Base-by-base conservation (phyloP, 1,140 invertebrate species). In the Chelonus insularis region DNA sequence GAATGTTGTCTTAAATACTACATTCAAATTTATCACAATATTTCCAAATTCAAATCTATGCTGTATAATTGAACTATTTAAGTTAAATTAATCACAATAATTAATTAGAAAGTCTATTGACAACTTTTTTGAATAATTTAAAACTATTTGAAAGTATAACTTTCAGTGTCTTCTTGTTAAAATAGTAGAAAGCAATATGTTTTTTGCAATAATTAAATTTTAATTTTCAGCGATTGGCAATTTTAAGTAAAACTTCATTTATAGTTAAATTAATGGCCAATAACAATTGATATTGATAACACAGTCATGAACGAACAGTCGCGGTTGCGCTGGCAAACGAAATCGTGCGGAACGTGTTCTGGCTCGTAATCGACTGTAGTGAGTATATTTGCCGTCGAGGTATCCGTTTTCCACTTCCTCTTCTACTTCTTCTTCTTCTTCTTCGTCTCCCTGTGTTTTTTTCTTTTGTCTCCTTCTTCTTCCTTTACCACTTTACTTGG, bases 321-420 rank as follows among this genome's bases (percentile, higher is more conserved):
- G 34, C 47, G 57, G 34, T 59, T 59, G 57, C 12, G 57, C 45
- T 21, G 48, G 20, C 37, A 52, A 60, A 60, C 58, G 37, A 60
- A 60, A 60, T 60, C 58, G 58, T 60, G 58, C 58, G 58, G 48
- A 60, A 60, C 58, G 58, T 60, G 58, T 52, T 52, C 58, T 60
- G 58, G 58, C 58, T 60, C 21, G 36, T 60, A 60, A 60, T 60
- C 34, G 58, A 60, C 58, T 60, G 58, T 39, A 43, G 48, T 48
- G 57, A 41, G 58, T 60, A 52, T 50, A 39, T 54, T 54, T 21
- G 51, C 51, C 36, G 36, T 50, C 25, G 58, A 60, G 47, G 48
- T 60, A 52, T 52, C 58, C 48, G 36, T 52, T 60, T 34, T 60
- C 58, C 58, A 60, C 58, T 60, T 60, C 58, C 58, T 60, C 58